Base-by-base conservation (phyloP, 2,888 invertebrate genomes). In the Augochlorella aurata region DNA sequence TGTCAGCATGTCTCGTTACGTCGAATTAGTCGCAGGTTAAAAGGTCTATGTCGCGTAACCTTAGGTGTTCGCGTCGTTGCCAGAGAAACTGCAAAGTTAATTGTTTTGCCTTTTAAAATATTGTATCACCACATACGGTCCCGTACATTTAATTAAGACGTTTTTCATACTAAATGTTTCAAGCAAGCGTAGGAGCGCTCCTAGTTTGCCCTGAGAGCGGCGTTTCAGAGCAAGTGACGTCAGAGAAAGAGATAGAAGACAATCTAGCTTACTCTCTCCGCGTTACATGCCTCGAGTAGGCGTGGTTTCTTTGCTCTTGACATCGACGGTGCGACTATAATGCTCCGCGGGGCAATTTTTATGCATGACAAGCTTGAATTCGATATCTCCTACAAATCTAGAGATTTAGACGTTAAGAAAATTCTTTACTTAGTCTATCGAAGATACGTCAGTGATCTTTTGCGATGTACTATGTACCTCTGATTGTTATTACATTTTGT, bases 141-240 rank as follows among this genome's bases (percentile, higher is more conserved):
- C 12, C 12, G 21, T 14, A 58, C 24, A 24, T 58, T 21, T 58
- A 58, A 58, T 58, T 58, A 58, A 58, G 54, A 58, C 14, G 54
- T 12, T 24, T 21, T 1, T 58, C 24, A 14, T 24, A 58, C 54
- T 58, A 58, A 24, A 58, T 58, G 14, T 58, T 58, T 58, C 54
- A 24, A 24, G 54, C 24, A 16, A 44, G 29, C 54, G 49, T 49
- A 10, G 69, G 61, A 10, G 21, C 10, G 29, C 5, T 8, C 21
- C 50, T 7, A 18, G 24, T 16, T 12, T n/a, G n/a, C 61, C 14
- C 54, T 24, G 54, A 58, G 54, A 14, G 38, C 49, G n/a, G 1
- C 21, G 54, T 58, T 58, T 58, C 54, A 58, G 54, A 21, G 54
- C 54, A 24, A 58, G 24, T 58, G 54, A 58, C 54, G 54, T 58